These are phyloP conservation scores for Petrocephalus sullivani DNA, from an alignment of 2,797 vertebrate species.

Conservation along the genomic window DNA sequence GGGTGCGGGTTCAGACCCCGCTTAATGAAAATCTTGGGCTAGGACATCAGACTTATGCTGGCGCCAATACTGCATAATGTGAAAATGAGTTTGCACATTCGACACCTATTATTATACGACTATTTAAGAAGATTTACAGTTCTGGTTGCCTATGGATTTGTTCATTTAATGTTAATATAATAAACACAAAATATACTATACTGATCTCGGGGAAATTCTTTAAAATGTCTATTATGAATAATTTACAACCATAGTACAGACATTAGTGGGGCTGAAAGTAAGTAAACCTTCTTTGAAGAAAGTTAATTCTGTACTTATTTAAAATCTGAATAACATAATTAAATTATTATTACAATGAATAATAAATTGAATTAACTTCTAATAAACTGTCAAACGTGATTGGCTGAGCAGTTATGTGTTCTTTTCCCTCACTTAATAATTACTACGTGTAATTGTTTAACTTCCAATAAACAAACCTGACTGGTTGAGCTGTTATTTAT, in stretches of 20 bases:
- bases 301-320: background rate
- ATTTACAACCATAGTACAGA: background rate
- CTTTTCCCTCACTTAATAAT: background rate
- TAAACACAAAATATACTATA: background rate
- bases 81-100: background rate
- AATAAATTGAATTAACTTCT: background rate
- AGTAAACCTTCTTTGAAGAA: background rate
- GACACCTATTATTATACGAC: background rate
- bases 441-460: background rate
- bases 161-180: background rate
- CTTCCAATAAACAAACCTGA: no score
- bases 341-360: background rate
- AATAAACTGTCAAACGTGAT: background rate
- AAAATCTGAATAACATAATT: background rate
- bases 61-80: background rate
- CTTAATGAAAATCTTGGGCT: background rate
- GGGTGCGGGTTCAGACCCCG: background rate
- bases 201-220: background rate
- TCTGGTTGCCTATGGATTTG: background rate
- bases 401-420: background rate
- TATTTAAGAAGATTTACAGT: background rate
- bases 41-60: background rate
- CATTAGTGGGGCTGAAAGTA: background rate
- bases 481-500: no score
- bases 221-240: background rate